Conservation (phyloP, 2,113 vertebrate genomes). For the Lonchura striata region DNA sequence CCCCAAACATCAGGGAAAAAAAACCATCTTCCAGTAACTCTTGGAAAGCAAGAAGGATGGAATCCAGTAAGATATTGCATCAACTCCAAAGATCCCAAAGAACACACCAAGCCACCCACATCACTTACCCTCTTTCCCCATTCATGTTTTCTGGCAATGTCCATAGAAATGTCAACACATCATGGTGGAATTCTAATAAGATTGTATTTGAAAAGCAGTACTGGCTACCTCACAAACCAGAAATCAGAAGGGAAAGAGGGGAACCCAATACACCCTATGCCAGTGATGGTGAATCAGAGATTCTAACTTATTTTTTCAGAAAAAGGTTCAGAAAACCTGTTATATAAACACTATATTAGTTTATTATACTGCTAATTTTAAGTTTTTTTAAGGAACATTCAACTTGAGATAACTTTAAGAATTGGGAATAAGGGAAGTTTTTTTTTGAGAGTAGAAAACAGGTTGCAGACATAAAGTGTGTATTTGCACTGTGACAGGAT, state of each 20-base stretch:
- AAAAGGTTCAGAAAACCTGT: background rate
- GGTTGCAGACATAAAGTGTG: background rate
- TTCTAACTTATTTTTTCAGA: background rate
- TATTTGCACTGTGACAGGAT: background rate
- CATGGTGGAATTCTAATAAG: background rate
- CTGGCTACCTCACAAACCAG: background rate
- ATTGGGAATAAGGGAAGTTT: background rate
- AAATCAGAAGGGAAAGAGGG: background rate
- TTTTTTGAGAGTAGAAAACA: background rate
- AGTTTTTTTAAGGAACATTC: background rate
- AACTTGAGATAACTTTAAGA: background rate
- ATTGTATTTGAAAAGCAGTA: background rate
- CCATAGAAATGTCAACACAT: background rate
- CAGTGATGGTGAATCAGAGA: background rate
- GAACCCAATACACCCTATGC: background rate
- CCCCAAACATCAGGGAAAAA: background rate
- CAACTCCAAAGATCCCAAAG: background rate
- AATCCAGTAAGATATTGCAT: background rate
- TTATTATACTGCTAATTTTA: background rate
- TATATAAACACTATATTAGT: background rate
- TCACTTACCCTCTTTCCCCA: background rate
- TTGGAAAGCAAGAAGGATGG: background rate
- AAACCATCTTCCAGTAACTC: background rate
- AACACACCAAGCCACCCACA: background rate
- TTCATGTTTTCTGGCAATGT: background rate